These are phyloP conservation scores for Scopus umbretta DNA, from an alignment of 2,113 vertebrate species.

Conservation along the genomic window DNA sequence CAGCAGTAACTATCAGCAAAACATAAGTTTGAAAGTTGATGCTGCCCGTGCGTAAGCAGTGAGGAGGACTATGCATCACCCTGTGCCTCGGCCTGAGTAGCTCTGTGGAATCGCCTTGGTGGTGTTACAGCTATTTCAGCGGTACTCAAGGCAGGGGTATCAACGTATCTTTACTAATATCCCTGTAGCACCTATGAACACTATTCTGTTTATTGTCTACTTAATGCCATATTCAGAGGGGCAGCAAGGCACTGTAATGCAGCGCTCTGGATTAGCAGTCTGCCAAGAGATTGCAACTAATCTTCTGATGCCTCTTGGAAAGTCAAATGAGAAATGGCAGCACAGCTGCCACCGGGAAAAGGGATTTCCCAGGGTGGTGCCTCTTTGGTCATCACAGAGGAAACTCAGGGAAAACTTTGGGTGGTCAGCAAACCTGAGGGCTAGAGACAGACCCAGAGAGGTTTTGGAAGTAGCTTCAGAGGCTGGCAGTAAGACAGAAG, in stretches of 20 bases:
- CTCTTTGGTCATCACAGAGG: neutral
- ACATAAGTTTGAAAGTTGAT: neutral
- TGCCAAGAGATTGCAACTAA: constrained; percentile 42
- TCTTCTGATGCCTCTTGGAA: constrained; percentile 49
- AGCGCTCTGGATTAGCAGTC: constrained; percentile 3
- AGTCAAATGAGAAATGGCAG: constrained; percentile 30
- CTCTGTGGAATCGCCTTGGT: neutral
- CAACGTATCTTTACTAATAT: neutral
- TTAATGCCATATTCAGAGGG: neutral
- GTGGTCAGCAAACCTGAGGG: neutral
- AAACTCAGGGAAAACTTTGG: neutral
- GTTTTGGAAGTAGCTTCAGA: neutral
- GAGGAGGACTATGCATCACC: neutral
- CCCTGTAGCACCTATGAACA: neutral
- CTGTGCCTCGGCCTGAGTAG: neutral
- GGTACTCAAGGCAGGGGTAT: neutral
- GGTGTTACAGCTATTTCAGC: neutral
- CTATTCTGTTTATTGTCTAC: neutral
- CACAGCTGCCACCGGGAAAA: neutral
- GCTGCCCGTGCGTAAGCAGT: neutral
- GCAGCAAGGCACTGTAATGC: neutral
- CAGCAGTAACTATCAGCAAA: neutral
- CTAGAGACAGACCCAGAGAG: neutral
- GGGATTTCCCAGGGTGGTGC: neutral
- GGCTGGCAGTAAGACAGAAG: neutral